Evolutionary conservation across 2,797 vertebrate species (phyloP).

Genomic region (Gadopsis marmoratus): DNA sequence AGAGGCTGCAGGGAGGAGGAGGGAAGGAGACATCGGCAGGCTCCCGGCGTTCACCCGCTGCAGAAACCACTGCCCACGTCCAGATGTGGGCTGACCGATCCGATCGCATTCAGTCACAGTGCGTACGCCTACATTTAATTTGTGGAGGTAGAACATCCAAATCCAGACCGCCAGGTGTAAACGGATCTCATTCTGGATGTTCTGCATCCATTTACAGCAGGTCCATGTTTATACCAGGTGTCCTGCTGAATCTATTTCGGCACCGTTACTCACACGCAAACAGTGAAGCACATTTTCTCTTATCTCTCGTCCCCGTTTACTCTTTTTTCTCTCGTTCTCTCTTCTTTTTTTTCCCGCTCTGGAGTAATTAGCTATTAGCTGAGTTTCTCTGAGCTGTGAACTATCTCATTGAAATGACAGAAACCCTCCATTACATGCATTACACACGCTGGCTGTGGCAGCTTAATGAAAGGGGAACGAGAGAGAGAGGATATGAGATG

Average conservation of each 20-base stretch:
- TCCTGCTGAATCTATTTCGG: conserved; percentile 1
- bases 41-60: conserved; percentile 3
- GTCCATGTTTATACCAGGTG: conserved; percentile 11
- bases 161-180: not conserved
- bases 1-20: conserved; percentile 19
- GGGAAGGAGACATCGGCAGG: not conserved
- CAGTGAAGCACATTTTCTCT: conserved; percentile 14
- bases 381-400: conserved; percentile 72
- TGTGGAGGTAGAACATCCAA: not conserved
- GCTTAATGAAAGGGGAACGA: conserved; percentile 61
- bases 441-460: conserved; percentile 41
- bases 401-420: conserved; percentile 70
- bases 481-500: conserved; percentile 40
- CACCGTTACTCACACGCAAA: conserved; percentile 45
- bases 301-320: conserved; percentile 44
- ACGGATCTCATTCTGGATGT: no score
- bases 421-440: conserved; percentile 71
- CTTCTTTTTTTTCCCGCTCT: conserved; percentile 22
- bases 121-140: not conserved
- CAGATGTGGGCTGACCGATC: not conserved
- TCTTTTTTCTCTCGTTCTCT: conserved; percentile 17
- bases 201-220: not conserved
- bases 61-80: not conserved
- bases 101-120: not conserved
- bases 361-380: conserved; percentile 76